A percentile compares a stretch with the other conserved stretches of the same genome.
Evolutionary conservation across 2,113 vertebrate genomes (phyloP).

Genomic region (Mola mola): DNA sequence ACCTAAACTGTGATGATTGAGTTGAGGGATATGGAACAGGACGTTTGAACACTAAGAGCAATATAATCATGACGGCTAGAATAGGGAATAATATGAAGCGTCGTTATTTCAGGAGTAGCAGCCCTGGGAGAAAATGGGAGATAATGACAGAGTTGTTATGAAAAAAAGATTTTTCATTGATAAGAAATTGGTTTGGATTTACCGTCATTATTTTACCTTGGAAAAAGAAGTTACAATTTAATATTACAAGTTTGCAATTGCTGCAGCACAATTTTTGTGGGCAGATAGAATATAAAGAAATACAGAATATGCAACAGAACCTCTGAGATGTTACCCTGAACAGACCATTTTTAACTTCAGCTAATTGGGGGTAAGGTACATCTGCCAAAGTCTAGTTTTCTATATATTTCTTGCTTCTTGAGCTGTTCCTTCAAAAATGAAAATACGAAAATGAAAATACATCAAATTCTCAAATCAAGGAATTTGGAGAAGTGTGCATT

Average conservation of each 20-base stretch:
- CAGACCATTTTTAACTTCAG: conserved; percentile 1
- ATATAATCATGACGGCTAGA: conserved; percentile 57
- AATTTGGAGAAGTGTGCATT: not conserved
- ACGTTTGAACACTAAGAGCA: conserved; percentile 38
- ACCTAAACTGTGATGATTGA: conserved; percentile 58
- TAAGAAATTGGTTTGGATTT: conserved; percentile 63
- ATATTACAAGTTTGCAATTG: conserved; percentile 45
- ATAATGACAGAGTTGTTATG: conserved; percentile 53
- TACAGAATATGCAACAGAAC: conserved; percentile 17
- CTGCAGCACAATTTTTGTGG: conserved; percentile 37
- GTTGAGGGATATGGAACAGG: conserved; percentile 40
- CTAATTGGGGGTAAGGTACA: no score
- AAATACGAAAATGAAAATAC: not conserved
- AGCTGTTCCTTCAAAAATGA: fast-evolving
- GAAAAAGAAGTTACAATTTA: conserved; percentile 36
- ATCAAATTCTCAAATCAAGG: no score
- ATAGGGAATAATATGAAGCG: conserved; percentile 46
- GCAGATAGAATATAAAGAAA: conserved; percentile 19
- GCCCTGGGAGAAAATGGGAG: conserved; percentile 54
- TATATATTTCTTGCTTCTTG: not conserved
- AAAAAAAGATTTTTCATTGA: conserved; percentile 38
- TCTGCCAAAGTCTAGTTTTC: no score
- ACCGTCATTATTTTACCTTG: conserved; percentile 66
- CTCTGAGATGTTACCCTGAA: conserved; percentile 18
- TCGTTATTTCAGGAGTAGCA: conserved; percentile 65